These are phyloP conservation scores for Xiphophorus hellerii DNA, from an alignment of 2,113 vertebrate species.

Conservation along the genomic window DNA sequence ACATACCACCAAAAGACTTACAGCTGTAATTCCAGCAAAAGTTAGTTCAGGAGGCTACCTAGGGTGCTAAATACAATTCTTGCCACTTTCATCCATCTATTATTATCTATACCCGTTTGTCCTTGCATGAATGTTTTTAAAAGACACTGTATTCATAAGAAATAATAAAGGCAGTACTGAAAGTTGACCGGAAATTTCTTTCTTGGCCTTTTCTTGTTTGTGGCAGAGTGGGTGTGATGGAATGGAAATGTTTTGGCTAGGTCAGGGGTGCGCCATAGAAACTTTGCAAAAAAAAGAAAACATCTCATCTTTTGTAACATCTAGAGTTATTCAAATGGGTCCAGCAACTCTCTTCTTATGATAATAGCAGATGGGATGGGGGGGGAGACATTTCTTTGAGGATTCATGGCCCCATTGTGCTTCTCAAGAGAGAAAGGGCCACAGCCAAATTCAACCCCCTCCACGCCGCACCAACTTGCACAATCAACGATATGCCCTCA, in stretches of 20 bases:
- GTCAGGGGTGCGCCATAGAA: constrained; percentile 57
- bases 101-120: too few species aligned
- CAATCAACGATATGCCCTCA: constrained; percentile 38
- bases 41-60: too few species aligned
- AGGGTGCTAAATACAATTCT: too few species aligned
- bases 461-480: constrained; percentile 21
- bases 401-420: constrained; percentile 74
- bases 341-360: constrained; percentile 76
- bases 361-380: constrained; percentile 64
- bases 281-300: constrained; percentile 70
- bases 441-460: constrained; percentile 68
- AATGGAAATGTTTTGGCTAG: constrained; percentile 70
- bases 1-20: too few species aligned
- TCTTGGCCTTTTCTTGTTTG: constrained; percentile 19
- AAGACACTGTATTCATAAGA: not conserved
- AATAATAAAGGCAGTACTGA: constrained; percentile 29
- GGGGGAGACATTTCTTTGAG: constrained; percentile 69
- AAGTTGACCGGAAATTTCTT: constrained; percentile 39
- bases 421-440: constrained; percentile 61
- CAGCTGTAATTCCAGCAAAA: too few species aligned
- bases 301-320: constrained; percentile 72
- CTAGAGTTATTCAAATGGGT: constrained; percentile 75
- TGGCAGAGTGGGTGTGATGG: constrained; percentile 55
- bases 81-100: too few species aligned
- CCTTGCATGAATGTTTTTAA: not conserved